Percentiles rank a stretch among this genome's conserved stretches.
Evolutionary conservation across 2,797 vertebrate genomes (phyloP).

Genomic region (Corythornis leucogaster): DNA sequence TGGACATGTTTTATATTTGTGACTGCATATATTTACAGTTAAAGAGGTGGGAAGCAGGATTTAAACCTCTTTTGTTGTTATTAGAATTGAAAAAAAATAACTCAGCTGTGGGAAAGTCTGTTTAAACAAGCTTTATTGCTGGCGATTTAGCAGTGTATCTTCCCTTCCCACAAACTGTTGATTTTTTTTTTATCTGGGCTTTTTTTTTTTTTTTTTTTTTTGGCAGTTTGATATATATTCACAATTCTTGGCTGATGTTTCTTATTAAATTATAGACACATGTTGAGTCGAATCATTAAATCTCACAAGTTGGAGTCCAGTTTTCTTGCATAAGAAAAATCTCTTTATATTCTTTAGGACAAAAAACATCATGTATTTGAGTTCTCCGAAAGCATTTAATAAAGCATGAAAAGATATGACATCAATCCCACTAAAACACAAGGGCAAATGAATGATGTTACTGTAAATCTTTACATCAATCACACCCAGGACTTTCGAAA

Average conservation of each 20-base stretch:
- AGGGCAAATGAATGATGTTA: conserved; percentile 95
- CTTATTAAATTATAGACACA: conserved; percentile 91
- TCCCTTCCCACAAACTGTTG: conserved; percentile 65
- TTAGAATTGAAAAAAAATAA: neutral
- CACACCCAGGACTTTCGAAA: conserved; percentile 90
- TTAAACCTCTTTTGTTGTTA: conserved; percentile 5
- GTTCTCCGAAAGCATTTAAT: conserved; percentile 91
- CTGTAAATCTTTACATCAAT: conserved; percentile 96
- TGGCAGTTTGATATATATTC: conserved; percentile 82
- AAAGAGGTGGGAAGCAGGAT: neutral
- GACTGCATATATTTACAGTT: neutral
- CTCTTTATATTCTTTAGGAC: conserved; percentile 81
- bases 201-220: conserved; percentile 64
- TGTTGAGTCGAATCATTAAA: conserved; percentile 90
- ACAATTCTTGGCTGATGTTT: conserved; percentile 80
- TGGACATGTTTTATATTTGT: neutral
- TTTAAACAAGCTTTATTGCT: conserved; percentile 64
- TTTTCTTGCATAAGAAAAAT: conserved; percentile 71
- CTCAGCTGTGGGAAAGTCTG: conserved; percentile 53
- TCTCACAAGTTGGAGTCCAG: conserved; percentile 83
- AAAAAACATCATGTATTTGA: conserved; percentile 89
- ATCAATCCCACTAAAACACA: conserved; percentile 95
- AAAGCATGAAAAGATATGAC: conserved; percentile 99
- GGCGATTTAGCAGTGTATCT: conserved; percentile 75
- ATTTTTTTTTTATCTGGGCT: conserved; percentile 71